Evolutionary conservation across 37 sponge, comb jelly and placozoan species (phyloP).

Genomic region (Amphimedon queenslandica): DNA sequence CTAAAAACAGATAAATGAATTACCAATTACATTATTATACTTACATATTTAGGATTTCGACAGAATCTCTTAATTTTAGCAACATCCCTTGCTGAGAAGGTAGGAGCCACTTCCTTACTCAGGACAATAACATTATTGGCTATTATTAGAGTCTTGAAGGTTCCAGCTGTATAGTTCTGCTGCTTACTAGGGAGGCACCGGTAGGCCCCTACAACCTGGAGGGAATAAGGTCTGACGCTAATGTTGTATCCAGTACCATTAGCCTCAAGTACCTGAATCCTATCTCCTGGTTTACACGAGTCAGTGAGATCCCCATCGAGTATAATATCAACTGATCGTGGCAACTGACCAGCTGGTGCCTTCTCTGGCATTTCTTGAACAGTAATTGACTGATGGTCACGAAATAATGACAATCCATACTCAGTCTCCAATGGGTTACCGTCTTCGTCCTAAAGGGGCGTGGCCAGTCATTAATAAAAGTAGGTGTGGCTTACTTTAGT

Average conservation of each 20-base stretch:
- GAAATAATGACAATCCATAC: conserved; percentile 88
- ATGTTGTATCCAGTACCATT: background rate
- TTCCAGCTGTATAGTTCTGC: conserved; percentile 83
- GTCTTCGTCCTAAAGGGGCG: conserved; percentile 78
- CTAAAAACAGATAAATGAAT: conserved; percentile 6
- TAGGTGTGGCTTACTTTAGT: conserved; percentile 63
- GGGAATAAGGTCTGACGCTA: background rate
- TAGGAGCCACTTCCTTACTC: conserved; percentile 79
- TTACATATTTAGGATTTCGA: conserved; percentile 2
- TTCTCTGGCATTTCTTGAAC: conserved; percentile 99
- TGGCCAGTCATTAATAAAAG: background rate
- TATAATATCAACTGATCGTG: conserved; percentile 91
- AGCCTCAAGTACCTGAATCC: conserved; percentile 26
- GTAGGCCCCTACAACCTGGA: conserved; percentile 77
- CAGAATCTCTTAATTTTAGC: conserved; percentile 77
- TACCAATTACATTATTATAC: background rate
- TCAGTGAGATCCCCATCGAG: conserved; percentile 93
- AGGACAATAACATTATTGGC: conserved; percentile 77
- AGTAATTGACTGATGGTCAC: conserved; percentile 92
- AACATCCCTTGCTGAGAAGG: conserved; percentile 74
- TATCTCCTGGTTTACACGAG: conserved; percentile 92
- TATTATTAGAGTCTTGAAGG: conserved; percentile 87
- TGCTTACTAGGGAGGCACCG: conserved; percentile 92
- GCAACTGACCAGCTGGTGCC: conserved; percentile 97
- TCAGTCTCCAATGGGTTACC: conserved; percentile 97